Percentiles rank a stretch among this genome's conserved stretches.
phyloP scores from a whole-genome alignment of 2,113 vertebrate genomes.

The Tupaia tana region DNA sequence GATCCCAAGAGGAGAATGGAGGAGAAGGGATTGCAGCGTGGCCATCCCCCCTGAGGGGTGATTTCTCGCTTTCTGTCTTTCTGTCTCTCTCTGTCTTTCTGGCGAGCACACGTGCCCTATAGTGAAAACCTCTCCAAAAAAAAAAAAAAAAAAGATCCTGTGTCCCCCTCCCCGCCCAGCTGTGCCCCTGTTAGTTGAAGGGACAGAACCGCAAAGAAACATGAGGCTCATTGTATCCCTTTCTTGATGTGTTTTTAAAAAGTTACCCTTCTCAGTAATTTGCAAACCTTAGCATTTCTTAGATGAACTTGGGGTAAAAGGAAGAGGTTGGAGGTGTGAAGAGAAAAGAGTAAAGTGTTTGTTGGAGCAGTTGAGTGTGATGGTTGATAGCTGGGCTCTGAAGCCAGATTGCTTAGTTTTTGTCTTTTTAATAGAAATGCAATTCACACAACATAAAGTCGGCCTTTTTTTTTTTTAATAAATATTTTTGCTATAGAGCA shows the following conservation, averaged over 20 bases:
- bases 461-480: neutral
- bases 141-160: too few species aligned
- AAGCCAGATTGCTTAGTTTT: neutral
- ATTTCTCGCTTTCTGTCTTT: too few species aligned
- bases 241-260: neutral
- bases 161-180: neutral
- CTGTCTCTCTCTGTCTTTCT: too few species aligned
- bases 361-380: fast-evolving
- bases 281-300: neutral
- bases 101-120: too few species aligned
- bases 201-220: neutral
- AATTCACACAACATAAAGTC: neutral
- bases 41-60: too few species aligned
- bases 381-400: neutral
- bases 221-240: neutral
- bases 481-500: too few species aligned
- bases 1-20: too few species aligned
- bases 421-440: neutral
- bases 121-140: too few species aligned
- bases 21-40: too few species aligned
- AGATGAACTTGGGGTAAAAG: neutral
- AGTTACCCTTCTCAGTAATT: neutral
- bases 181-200: neutral
- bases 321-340: neutral
- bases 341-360: neutral